phyloP scores from a whole-genome alignment of 1,140 invertebrate genomes.

The Drosophila paulistorum region DNA sequence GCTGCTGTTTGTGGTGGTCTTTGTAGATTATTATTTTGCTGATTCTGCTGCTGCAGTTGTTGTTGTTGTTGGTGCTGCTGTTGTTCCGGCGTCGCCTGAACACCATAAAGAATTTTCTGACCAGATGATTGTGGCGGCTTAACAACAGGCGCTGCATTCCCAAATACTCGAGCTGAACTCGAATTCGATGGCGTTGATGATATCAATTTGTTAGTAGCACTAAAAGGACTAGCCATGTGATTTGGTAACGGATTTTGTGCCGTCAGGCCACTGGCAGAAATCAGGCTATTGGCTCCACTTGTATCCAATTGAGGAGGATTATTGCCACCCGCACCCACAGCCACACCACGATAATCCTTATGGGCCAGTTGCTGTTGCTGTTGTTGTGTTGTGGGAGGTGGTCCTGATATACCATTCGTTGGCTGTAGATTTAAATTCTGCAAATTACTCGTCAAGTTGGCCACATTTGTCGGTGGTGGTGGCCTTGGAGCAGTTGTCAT shows the following conservation, averaged over 20 bases:
- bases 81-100: constrained; percentile 21
- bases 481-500: constrained; percentile 4
- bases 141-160: background rate
- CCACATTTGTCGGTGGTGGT: constrained; percentile 21
- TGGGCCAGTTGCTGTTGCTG: constrained; percentile 8
- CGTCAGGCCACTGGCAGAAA: constrained; percentile 13
- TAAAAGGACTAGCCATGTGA: constrained; percentile 43
- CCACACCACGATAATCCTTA: constrained; percentile 50
- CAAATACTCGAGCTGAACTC: constrained; percentile 48
- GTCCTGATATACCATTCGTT: constrained; percentile 28
- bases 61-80: background rate
- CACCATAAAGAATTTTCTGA: constrained; percentile 45
- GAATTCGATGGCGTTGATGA: constrained; percentile 23
- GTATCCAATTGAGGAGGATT: constrained; percentile 6
- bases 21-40: constrained; percentile 50
- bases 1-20: constrained; percentile 1
- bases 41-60: constrained; percentile 28
- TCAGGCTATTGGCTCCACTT: constrained; percentile 18
- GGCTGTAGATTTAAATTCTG: constrained; percentile 63
- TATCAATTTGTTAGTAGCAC: constrained; percentile 26
- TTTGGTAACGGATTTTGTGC: constrained; percentile 29
- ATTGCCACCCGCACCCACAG: constrained; percentile 23
- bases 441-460: constrained; percentile 53
- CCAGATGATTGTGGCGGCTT: constrained; percentile 20
- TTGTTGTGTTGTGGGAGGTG: background rate